Evolutionary conservation across 2,888 invertebrate species (phyloP), one percentile per base, ranked within the genome.

Genomic region (Therioaphis trifolii): DNA sequence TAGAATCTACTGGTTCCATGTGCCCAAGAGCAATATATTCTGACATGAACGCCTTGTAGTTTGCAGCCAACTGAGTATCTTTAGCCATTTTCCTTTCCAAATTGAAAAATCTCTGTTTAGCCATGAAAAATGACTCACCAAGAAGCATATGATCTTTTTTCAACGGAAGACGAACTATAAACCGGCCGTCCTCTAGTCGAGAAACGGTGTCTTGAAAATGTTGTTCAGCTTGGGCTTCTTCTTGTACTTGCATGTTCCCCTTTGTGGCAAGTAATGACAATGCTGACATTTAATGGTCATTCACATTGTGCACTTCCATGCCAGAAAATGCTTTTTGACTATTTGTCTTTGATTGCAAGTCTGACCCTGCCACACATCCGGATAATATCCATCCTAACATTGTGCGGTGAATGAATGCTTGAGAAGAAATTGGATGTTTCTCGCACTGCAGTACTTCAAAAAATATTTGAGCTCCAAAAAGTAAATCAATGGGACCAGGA

Each of bases 91-190:
- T 7, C 11, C 14, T n/a, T 14, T 61, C 61, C 4, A 69, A 9
- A 35, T 69, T 69, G 12, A 27, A 69, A 15, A 69, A 69, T 43
- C 35, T 7, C 11, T 24, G 18, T 29, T 21, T 12, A 12, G 43
- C 46, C 46, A 71, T 71, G 18, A 43, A 5, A 74, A 43, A 12
- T 24, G 71, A 71, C 14, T 43, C 18, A 18, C 71, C 46, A 9
- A 71, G 49, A 9, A 24, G 58, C 4, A 74, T 24, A 9, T 75
- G 72, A 12, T 85, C 74, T 49, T 84, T 74, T 66, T 85, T 86
- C 72, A 86, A 85, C 11, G 87, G 87, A 18, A 87, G 77, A 24
- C 84, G 85, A 14, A 87, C 87, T 9, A 85, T 80, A 85, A 87
- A 87, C 69, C 86, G 84, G 2, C 87, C 87, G 43, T 85, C 68